Evolutionary conservation across 2,797 vertebrate genomes (phyloP), one percentile per base, ranked within the genome.

Genomic region (Periophthalmus magnuspinnatus): DNA sequence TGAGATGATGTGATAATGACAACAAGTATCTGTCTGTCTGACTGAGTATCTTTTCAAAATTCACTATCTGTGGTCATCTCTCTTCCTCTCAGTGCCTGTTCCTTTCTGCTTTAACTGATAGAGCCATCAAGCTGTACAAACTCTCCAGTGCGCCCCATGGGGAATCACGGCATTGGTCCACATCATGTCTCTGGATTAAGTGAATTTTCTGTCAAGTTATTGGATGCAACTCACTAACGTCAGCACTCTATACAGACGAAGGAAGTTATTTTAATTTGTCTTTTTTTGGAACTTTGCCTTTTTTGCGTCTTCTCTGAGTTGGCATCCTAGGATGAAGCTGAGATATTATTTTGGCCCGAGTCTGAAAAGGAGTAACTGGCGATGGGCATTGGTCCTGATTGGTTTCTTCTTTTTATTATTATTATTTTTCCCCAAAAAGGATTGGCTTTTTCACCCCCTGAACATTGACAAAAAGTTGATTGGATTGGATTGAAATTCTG

Each of bases 61-160:
- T 83, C 78, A 47, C 16, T 85, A 86, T 90, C 84, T 48, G 69
- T 72, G 17, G 69, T 67, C 76, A 86, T 90, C 81, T 88, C 76
- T 76, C 68, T 13, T n/a, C 36, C 76, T 55, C 76, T 84, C 80
- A 75, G 45, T 62, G 56, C 60, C 75, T 70, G 76, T 68, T 76
- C 34, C 74, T 77, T 72, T 77, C 70, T 83, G 79, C 41, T 81
- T 72, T 80, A 78, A 78, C 77, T 66, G 86, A 89, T 87, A 56
- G 33, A 77, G 66, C 64, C 59, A 4, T 81, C 74, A 76, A 71
- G 70, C 74, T 61, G 56, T 55, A 75, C 76, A 75, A 81, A 69
- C 68, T 77, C 66, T 78, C 60, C 36, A 63, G 64, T 72, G 54
- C 33, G 66, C 55, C 47, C 52, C 63, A 68, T 60, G 55, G 58